phyloP scores from a whole-genome alignment of 2,113 vertebrate species.

The Peromyscus leucopus region DNA sequence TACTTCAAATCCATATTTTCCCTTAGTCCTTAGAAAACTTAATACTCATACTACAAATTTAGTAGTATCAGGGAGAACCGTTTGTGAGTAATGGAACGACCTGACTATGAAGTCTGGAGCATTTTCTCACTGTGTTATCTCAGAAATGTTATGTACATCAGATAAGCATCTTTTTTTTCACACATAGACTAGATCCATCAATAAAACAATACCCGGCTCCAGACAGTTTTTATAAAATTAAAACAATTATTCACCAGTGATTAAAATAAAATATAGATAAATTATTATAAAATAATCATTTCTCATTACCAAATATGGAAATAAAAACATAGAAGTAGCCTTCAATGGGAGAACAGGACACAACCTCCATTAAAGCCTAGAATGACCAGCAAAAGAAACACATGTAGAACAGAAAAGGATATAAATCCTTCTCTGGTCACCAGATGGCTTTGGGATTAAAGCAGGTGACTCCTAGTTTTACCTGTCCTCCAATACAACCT shows the following conservation, averaged over 20 bases:
- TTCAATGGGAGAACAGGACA: neutral
- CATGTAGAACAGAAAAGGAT: neutral
- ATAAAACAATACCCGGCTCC: neutral
- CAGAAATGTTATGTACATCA: neutral
- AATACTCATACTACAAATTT: neutral
- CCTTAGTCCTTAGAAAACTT: neutral
- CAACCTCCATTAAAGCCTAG: neutral
- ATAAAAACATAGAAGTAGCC: accelerated
- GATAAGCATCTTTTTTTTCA: neutral
- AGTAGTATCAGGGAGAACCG: accelerated
- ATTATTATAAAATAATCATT: neutral
- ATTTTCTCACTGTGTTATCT: neutral
- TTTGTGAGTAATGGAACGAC: neutral
- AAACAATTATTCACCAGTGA: neutral
- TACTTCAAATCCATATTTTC: neutral
- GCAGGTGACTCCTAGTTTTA: neutral
- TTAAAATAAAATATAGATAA: neutral
- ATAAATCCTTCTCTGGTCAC: neutral
- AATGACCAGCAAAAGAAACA: neutral
- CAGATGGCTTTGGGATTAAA: neutral
- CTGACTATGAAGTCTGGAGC: too few species aligned
- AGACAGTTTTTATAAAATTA: neutral
- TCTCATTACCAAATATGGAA: neutral
- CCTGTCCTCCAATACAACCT: accelerated
- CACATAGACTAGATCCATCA: neutral